Percentiles rank a stretch among this genome's conserved stretches.
phyloP scores from a whole-genome alignment of 1,140 invertebrate species.

The Goniozus legneri region DNA sequence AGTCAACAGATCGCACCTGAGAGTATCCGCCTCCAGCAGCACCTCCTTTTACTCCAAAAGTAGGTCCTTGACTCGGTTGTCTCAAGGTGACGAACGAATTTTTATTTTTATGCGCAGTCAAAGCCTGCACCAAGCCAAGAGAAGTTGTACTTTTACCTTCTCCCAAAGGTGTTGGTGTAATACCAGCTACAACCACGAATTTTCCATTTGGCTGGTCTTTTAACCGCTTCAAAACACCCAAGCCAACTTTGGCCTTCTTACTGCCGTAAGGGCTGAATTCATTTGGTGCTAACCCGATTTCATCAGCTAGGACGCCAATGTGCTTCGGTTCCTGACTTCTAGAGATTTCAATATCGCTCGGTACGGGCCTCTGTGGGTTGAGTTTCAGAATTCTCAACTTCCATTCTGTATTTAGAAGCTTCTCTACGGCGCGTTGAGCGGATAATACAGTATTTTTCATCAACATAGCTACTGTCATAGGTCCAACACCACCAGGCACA shows the following conservation, averaged over 20 bases:
- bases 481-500: constrained; percentile 96
- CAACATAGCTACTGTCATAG: constrained; percentile 98
- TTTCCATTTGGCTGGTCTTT: constrained; percentile 72
- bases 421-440: constrained; percentile 64
- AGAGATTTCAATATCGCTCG: constrained; percentile 89
- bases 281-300: constrained; percentile 76
- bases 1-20: constrained; percentile 55
- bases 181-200: constrained; percentile 94
- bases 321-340: constrained; percentile 84
- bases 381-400: constrained; percentile 62
- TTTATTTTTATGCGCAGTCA: constrained; percentile 77
- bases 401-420: constrained; percentile 61
- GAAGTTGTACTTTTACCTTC: constrained; percentile 97
- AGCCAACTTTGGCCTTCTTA: constrained; percentile 93
- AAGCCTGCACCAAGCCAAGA: constrained; percentile 89
- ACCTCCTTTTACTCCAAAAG: constrained; percentile 97
- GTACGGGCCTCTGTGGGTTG: constrained; percentile 63
- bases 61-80: constrained; percentile 98
- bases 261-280: constrained; percentile 91
- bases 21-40: constrained; percentile 94
- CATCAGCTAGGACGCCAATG: constrained; percentile 71
- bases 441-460: constrained; percentile 92
- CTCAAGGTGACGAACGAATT: constrained; percentile 94
- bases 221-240: constrained; percentile 78
- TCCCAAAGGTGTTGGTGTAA: constrained; percentile 94